Base-by-base conservation (phyloP, 2,888 invertebrate species). In the Julus scanicus region DNA sequence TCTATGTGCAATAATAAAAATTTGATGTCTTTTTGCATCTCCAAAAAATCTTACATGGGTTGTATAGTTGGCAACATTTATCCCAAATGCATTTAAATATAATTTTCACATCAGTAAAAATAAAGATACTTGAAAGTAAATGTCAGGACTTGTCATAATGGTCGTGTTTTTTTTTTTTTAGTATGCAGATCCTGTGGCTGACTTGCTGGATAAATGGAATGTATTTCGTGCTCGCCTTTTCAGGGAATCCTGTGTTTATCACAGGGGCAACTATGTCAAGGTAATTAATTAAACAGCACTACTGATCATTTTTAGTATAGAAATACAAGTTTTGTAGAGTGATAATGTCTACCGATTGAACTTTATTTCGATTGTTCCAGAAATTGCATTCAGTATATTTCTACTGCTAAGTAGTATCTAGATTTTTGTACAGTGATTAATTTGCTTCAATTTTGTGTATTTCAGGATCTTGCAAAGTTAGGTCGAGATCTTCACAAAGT, bases 181-280 rank as follows among this genome's bases (percentile, higher is more conserved):
- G 95, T 99, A 99, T 94, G 99, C 99, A 90, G 99, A 99, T 94
- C 99, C 99, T 63, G 99, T 99, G 90, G 99, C 99, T 89, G 99
- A 99, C 94, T 94, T 99, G 91, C 94, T 99, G 91, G 99, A 99
- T 94, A 96, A 96, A 94, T 98, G 98, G 97, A 97, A 97, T 92
- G 98, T 99, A 90, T 98, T 98, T 94, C 95, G 97, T 92, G 96
- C 97, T 91, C 95, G 99, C 91, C 94, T 99, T 92, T 99, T 99
- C 95, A 95, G 99, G 93, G 99, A 99, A 94, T 98, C 99, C 91
- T 99, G 99, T 94, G 99, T 99, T 93, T 99, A 98, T 94, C 98
- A 99, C 94, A 95, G 98, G 93, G 99, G 99, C 91, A 99, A 99
- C 94, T 99, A 99, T 94, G 99, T 99, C 91, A 99, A 99, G 92